Evolutionary conservation across 2,113 vertebrate genomes (phyloP).

Genomic region (Sylvicapra grimmia): DNA sequence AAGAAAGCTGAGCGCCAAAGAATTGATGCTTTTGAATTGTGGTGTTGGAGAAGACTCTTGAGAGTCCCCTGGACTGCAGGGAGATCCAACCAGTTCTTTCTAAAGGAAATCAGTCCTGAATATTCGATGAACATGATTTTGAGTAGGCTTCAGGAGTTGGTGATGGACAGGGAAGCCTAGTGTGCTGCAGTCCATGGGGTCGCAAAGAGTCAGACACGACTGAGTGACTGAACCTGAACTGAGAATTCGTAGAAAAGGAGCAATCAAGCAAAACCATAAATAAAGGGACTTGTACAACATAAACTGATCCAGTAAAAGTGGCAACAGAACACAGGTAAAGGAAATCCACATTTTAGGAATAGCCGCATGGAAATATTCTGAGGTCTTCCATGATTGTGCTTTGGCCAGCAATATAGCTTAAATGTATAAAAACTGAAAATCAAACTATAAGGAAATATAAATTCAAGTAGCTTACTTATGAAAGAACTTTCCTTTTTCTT

Average conservation of each 20-base stretch:
- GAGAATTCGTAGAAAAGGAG: not conserved
- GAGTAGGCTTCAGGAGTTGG: not conserved
- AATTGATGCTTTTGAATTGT: not conserved
- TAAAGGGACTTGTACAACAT: not conserved
- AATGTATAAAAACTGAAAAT: not conserved
- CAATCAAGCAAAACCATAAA: not conserved
- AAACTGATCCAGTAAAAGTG: not conserved
- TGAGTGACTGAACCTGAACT: not conserved
- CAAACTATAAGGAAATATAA: not conserved
- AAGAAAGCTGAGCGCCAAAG: not conserved
- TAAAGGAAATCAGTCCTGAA: not conserved
- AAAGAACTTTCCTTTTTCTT: not conserved
- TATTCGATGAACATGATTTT: not conserved
- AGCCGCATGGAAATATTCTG: not conserved
- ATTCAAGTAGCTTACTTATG: not conserved
- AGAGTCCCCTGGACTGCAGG: not conserved
- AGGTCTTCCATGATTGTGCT: not conserved
- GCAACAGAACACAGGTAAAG: not conserved
- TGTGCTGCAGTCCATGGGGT: not conserved
- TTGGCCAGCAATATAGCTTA: not conserved
- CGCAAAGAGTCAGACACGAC: fast-evolving
- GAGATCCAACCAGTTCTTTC: not conserved
- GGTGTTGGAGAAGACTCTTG: not conserved
- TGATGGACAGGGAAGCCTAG: not conserved
- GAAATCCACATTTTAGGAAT: not conserved